Base-by-base conservation (phyloP, 2,113 vertebrate species). In the Nibea albiflora region DNA sequence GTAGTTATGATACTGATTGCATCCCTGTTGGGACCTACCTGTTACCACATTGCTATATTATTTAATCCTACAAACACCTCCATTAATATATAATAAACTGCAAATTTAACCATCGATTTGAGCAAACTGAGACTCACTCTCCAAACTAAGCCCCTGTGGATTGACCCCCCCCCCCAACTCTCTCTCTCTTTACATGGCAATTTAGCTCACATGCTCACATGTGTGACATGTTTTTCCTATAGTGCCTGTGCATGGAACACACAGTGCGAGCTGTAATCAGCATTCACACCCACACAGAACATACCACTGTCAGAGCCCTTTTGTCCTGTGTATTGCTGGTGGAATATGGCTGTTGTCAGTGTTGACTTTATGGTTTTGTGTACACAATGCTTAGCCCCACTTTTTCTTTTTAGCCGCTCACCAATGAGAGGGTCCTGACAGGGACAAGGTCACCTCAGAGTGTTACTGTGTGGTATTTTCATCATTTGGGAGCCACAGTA, bases 281-380 rank as follows among this genome's bases (percentile, higher is more conserved):
- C 86, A 24, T 71, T 87, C 85, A 79, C 83, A 22, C 78, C 85
- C 81, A 73, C 86, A 28, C 76, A 20, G 61, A 24, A 63, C 61
- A 39, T 50, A 62, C 58, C 61, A 53, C 72, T 39, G n/a, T 80
- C 75, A 60, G 5, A 39, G 80, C 75, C 31, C 76, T 73, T 89
- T 91, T 93, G 89, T 91, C 67, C 76, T 22, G 76, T 31, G 46
- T 39, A 70, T 84, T 68, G 74, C 49, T 24, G 57, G 11, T 69
- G 79, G 68, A 78, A 80, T 80, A 83, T 72, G 14, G 79, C 87
- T 24, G 24, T 70, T 87, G 83, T 87, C 89, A 31, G 60, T 88
- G 90, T 91, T 88, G 80, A 90, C 89, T 85, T 84, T 81, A 65
- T 87, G 69, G 64, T 77, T 88, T 84, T 86, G 85, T 85, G 75